Evolutionary conservation across 2,888 invertebrate species (phyloP).

Genomic region (Brachyptera risi): DNA sequence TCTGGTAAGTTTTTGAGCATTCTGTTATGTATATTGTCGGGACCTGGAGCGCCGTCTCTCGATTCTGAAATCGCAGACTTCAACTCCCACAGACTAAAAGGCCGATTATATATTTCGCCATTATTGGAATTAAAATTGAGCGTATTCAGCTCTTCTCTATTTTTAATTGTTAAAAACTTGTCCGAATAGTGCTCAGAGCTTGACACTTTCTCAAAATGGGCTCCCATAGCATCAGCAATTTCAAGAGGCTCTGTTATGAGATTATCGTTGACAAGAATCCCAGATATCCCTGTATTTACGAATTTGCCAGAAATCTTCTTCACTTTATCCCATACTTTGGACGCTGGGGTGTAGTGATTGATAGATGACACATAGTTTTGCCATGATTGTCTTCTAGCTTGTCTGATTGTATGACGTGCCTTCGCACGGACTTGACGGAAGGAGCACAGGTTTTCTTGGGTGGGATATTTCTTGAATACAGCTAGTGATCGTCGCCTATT

Average conservation of each 20-base stretch:
- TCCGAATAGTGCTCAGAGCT: constrained; percentile 3
- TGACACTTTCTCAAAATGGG: constrained; percentile 12
- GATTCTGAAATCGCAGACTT: constrained; percentile 1
- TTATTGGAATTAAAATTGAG: neutral
- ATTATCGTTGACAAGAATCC: neutral
- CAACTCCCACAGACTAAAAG: neutral
- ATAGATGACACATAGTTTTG: constrained; percentile 1
- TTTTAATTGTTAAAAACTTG: neutral
- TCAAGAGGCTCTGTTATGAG: neutral
- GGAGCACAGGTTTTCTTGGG: neutral
- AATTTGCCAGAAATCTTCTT: neutral
- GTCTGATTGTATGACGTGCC: neutral
- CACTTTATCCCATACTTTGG: neutral
- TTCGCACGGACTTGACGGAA: neutral
- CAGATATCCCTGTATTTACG: neutral
- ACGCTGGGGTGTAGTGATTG: neutral
- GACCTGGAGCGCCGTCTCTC: constrained; percentile 4
- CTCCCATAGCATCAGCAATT: neutral
- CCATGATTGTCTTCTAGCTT: constrained; percentile 1
- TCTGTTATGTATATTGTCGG: constrained; percentile 4
- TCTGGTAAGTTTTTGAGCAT: constrained; percentile 9
- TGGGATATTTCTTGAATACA: constrained; percentile 3
- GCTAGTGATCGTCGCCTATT: neutral
- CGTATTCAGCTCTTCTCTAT: neutral
- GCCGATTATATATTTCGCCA: constrained; percentile 3